phyloP scores from a whole-genome alignment of 2,797 vertebrate species.

The Notolabrus celidotus region DNA sequence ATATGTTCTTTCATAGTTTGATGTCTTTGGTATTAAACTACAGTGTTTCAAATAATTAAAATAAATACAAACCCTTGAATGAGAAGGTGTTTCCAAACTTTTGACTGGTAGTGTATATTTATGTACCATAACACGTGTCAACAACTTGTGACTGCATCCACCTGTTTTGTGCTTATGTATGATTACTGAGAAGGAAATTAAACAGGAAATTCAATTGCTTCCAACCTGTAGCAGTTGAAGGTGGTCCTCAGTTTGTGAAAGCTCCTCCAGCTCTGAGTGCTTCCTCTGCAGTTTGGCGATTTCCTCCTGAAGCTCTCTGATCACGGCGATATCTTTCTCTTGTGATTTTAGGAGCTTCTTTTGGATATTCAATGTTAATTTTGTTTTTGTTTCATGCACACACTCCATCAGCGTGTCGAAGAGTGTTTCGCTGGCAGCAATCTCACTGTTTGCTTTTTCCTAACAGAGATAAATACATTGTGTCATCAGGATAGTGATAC shows the following conservation, averaged over 20 bases:
- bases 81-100: no score
- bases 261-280: conserved; percentile 58
- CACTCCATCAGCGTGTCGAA: conserved; percentile 30
- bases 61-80: no score
- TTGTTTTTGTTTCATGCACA: conserved; percentile 8
- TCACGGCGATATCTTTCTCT: neutral
- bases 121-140: no score
- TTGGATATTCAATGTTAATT: conserved; percentile 24
- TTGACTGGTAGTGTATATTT: no score
- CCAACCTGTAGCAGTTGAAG: conserved; percentile 68
- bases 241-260: conserved; percentile 57
- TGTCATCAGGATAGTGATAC: neutral
- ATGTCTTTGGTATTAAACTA: no score
- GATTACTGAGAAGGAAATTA: no score
- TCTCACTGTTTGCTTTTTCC: conserved; percentile 39
- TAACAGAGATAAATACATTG: neutral
- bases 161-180: no score
- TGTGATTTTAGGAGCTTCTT: conserved; percentile 48
- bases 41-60: no score
- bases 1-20: no score
- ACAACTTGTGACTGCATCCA: no score
- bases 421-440: conserved; percentile 8
- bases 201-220: neutral
- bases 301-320: conserved; percentile 54
- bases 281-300: conserved; percentile 40